Percentiles rank a stretch among this genome's conserved stretches.
phyloP scores from a whole-genome alignment of 2,113 vertebrate genomes.

The Malurus elegans region DNA sequence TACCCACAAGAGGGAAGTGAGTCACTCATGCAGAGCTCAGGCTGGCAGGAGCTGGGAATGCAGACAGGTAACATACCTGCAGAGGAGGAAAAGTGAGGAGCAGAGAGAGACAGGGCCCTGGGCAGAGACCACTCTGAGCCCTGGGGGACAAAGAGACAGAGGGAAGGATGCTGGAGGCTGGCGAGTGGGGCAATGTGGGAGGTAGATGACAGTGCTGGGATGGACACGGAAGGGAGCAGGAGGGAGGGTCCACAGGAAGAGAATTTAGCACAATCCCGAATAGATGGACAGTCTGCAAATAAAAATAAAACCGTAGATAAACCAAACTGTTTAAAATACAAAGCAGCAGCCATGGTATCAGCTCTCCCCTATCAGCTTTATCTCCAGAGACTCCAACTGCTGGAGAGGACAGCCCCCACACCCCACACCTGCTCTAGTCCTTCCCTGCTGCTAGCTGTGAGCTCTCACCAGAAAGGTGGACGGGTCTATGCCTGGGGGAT shows the following conservation, averaged over 20 bases:
- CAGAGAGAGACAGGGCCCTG: not conserved
- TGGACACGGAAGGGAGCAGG: constrained; percentile 26
- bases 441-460: constrained; percentile 56
- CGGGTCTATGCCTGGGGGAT: constrained; percentile 51
- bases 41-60: constrained; percentile 57
- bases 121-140: not conserved
- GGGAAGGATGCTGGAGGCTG: constrained; percentile 58
- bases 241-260: constrained; percentile 61
- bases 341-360: constrained; percentile 51
- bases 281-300: constrained; percentile 65
- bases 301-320: constrained; percentile 61
- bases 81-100: constrained; percentile 65
- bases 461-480: constrained; percentile 66
- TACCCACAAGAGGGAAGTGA: constrained; percentile 57
- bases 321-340: constrained; percentile 45
- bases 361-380: not conserved
- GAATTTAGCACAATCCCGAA: constrained; percentile 61
- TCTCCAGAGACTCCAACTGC: constrained; percentile 7
- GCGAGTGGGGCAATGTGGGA: not conserved
- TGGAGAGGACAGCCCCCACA: not conserved
- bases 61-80: constrained; percentile 64
- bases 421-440: constrained; percentile 26
- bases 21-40: constrained; percentile 63
- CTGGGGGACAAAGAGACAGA: constrained; percentile 51
- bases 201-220: constrained; percentile 19